phyloP scores from a whole-genome alignment of 2,113 vertebrate species.

The Vicugna pacos region DNA sequence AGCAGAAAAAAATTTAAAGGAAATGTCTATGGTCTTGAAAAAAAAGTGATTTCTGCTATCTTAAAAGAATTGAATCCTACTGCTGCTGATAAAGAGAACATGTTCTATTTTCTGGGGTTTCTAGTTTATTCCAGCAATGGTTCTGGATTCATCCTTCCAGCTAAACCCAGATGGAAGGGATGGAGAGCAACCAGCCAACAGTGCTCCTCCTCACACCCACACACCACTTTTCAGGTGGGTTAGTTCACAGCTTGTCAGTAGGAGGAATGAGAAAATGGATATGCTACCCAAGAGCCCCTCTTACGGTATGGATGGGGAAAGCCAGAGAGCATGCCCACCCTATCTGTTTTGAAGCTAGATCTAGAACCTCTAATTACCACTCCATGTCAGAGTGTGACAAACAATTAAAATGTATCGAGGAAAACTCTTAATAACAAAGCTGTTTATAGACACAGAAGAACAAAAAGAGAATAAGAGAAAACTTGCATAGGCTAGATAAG shows the following conservation, averaged over 20 bases:
- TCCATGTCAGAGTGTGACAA: conserved; percentile 39
- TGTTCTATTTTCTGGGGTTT: not conserved
- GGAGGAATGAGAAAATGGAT: not conserved
- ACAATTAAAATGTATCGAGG: conserved; percentile 41
- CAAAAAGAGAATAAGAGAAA: conserved; percentile 54
- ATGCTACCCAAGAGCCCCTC: not conserved
- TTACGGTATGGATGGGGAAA: not conserved
- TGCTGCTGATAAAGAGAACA: not conserved
- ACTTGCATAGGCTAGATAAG: conserved; percentile 39
- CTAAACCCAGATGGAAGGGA: not conserved
- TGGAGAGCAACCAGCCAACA: not conserved
- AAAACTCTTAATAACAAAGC: conserved; percentile 72
- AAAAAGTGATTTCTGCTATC: not conserved
- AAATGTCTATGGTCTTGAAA: not conserved
- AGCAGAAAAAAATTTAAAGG: not conserved
- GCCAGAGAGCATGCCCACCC: not conserved
- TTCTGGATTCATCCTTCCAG: not conserved
- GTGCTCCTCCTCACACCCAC: not conserved
- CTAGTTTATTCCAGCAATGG: not conserved
- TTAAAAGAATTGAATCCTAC: not conserved
- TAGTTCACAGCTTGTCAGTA: not conserved
- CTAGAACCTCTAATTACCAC: conserved; percentile 58
- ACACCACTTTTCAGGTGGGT: not conserved
- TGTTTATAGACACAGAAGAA: conserved; percentile 75
- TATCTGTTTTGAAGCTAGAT: not conserved